Conservation (phyloP, 2,888 invertebrate genomes). For the Xylota sylvarum region DNA sequence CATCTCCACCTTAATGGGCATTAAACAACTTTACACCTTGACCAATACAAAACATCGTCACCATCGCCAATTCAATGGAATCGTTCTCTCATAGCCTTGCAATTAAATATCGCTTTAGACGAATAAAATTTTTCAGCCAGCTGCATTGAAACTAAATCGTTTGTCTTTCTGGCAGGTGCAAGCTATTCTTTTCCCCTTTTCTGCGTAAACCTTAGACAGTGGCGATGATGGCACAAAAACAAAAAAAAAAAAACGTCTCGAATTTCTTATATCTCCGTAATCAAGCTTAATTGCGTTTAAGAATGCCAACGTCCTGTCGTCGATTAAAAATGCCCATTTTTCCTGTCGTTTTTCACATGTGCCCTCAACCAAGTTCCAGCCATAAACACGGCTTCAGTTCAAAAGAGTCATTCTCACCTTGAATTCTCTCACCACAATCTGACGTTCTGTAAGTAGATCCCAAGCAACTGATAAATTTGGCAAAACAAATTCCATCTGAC, state of each 20-base stretch:
- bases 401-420: conserved; percentile 7
- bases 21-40: conserved; percentile 33
- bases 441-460: conserved; percentile 18
- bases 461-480: conserved; percentile 17
- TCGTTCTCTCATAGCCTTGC: conserved; percentile 19
- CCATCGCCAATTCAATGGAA: conserved; percentile 39
- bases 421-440: conserved; percentile 7
- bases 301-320: conserved; percentile 40
- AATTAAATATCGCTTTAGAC: conserved; percentile 64
- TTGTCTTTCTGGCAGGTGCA: conserved; percentile 53
- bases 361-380: background rate
- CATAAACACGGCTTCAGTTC: background rate
- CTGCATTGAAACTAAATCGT: conserved; percentile 47
- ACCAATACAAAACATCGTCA: conserved; percentile 10
- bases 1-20: conserved; percentile 20
- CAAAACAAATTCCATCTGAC: conserved; percentile 16
- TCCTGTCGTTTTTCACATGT: background rate
- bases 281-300: conserved; percentile 49
- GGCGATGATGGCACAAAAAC: background rate
- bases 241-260: conserved; percentile 25
- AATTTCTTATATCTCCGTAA: conserved; percentile 32
- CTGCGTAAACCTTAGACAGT: background rate
- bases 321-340: conserved; percentile 27
- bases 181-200: background rate
- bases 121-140: conserved; percentile 19